Percentiles rank a stretch among this genome's conserved stretches.
These are phyloP conservation scores for Eulimnadia texana DNA, from an alignment of 1,140 invertebrate genomes.

Conservation along the genomic window DNA sequence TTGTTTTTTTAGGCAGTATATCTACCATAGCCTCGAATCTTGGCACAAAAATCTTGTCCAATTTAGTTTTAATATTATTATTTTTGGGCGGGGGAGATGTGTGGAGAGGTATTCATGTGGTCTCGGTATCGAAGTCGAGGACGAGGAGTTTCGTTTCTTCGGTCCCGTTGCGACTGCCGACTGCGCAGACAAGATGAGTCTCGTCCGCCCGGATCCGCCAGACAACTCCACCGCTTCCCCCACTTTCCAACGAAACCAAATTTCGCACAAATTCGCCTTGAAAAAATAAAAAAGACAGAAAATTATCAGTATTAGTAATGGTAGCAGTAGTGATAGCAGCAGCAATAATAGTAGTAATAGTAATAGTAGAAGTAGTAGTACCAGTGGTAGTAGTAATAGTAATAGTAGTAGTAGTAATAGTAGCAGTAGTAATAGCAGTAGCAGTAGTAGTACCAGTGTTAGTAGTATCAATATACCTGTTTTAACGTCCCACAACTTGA, in stretches of 20 bases:
- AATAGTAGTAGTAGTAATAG: too few relatives aligned
- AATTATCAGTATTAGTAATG: conserved; percentile 13
- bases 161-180: conserved; percentile 93
- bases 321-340: neutral
- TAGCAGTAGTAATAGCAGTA: too few relatives aligned
- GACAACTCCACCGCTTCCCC: conserved; percentile 95
- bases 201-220: conserved; percentile 93
- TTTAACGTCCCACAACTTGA: conserved; percentile 96
- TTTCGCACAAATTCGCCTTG: conserved; percentile 86
- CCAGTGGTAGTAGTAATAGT: too few relatives aligned
- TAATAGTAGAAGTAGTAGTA: neutral
- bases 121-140: conserved; percentile 85
- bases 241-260: conserved; percentile 78
- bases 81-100: neutral
- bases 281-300: conserved; percentile 18
- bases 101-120: too few relatives aligned
- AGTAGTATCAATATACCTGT: too few relatives aligned
- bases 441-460: too few relatives aligned
- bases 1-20: too few relatives aligned
- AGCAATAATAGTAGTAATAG: neutral
- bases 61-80: neutral
- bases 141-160: conserved; percentile 98
- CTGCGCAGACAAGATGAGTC: conserved; percentile 94
- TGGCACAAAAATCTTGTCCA: too few relatives aligned
- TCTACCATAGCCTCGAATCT: too few relatives aligned